Evolutionary conservation across 2,888 invertebrate species (phyloP).

Genomic region (Drosophila meridiana): DNA sequence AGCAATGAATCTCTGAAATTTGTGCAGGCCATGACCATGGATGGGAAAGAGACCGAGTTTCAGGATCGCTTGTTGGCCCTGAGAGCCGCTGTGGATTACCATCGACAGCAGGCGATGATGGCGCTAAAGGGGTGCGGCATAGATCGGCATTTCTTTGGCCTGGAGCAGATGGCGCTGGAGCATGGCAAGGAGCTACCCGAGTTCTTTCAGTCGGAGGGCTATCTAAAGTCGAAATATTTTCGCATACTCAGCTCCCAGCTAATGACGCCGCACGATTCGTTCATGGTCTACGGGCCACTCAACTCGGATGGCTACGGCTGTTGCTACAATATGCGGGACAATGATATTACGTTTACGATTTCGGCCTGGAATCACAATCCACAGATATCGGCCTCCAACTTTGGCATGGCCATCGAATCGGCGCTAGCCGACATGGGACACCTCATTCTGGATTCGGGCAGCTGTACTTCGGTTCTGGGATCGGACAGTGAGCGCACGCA

Average conservation of each 20-base stretch:
- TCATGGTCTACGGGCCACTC: constrained; percentile 96
- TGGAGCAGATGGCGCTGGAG: constrained; percentile 93
- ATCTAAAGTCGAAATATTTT: constrained; percentile 90
- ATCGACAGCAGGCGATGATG: constrained; percentile 91
- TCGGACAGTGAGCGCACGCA: background rate
- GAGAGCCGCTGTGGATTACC: constrained; percentile 90
- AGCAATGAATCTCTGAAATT: constrained; percentile 92
- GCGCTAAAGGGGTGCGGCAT: constrained; percentile 90
- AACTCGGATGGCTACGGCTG: constrained; percentile 95
- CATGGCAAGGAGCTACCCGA: constrained; percentile 90
- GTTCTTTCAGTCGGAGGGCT: constrained; percentile 90
- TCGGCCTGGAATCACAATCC: constrained; percentile 88
- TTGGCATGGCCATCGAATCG: constrained; percentile 24
- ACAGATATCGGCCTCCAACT: constrained; percentile 86
- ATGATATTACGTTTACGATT: constrained; percentile 90
- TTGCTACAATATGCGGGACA: constrained; percentile 95
- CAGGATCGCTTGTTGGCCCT: constrained; percentile 88
- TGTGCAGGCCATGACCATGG: constrained; percentile 91
- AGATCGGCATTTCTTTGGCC: constrained; percentile 95
- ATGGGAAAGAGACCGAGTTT: constrained; percentile 84
- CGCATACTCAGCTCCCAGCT: constrained; percentile 95
- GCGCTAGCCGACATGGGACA: constrained; percentile 42
- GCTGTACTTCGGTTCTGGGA: no score
- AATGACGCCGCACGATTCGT: constrained; percentile 91
- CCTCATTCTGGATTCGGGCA: constrained; percentile 1